A percentile compares a stretch with the other conserved stretches of the same genome.
phyloP scores from a whole-genome alignment of 2,888 invertebrate genomes.

The Choristoneura rosaceana region DNA sequence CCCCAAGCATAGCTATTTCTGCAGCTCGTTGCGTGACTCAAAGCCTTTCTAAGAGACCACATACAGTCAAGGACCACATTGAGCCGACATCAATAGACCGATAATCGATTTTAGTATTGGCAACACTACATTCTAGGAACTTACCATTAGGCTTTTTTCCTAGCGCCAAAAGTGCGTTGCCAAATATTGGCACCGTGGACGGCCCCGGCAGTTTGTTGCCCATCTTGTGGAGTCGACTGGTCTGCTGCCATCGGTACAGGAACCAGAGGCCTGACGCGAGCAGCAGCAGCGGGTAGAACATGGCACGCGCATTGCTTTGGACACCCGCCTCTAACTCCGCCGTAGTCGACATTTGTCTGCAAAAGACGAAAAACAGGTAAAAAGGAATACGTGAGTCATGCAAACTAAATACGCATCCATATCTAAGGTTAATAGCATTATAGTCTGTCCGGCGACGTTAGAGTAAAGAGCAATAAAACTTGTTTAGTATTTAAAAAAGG shows the following conservation, averaged over 20 bases:
- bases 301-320: constrained; percentile 49
- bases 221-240: constrained; percentile 82
- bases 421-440: too few relatives aligned
- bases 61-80: too few relatives aligned
- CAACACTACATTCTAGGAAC: constrained; percentile 46
- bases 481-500: too few relatives aligned
- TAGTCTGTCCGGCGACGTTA: too few relatives aligned
- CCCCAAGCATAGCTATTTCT: too few relatives aligned
- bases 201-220: constrained; percentile 90
- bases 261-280: constrained; percentile 64
- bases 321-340: constrained; percentile 47
- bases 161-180: constrained; percentile 88
- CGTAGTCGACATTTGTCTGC: constrained; percentile 56
- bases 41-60: too few relatives aligned
- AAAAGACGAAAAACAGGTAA: background rate
- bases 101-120: too few relatives aligned
- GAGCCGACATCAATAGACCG: too few relatives aligned
- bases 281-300: constrained; percentile 67
- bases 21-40: too few relatives aligned
- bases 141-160: constrained; percentile 87
- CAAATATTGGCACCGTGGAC: constrained; percentile 87
- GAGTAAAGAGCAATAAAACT: too few relatives aligned
- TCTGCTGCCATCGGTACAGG: constrained; percentile 79
- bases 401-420: too few relatives aligned
- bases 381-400: too few relatives aligned